Conservation (phyloP, 2,888 invertebrate species). For the Petrolisthes manimaculis region DNA sequence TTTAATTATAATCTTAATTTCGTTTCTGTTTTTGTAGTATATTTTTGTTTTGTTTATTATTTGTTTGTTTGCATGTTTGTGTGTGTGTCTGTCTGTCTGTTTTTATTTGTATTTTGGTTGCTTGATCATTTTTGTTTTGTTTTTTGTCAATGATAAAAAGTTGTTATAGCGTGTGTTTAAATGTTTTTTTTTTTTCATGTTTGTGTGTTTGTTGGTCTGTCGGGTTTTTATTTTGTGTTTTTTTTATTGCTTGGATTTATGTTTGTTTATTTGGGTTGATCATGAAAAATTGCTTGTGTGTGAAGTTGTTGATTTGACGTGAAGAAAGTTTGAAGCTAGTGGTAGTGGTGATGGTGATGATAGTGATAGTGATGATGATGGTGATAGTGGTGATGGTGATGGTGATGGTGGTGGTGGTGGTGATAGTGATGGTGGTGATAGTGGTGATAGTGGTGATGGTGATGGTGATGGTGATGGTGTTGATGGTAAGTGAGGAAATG, state of each 20-base stretch:
- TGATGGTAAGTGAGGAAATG: too few relatives aligned
- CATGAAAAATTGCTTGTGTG: background rate
- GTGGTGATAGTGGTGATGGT: background rate
- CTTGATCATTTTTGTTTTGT: background rate
- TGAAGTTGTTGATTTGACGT: background rate
- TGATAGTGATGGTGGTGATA: background rate
- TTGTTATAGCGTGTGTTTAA: background rate
- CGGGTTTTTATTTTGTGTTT: background rate
- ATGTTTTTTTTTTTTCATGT: background rate
- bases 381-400: background rate
- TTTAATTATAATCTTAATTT: too few relatives aligned
- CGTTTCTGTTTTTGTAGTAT: too few relatives aligned
- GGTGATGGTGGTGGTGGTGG: background rate
- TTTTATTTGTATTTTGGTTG: background rate
- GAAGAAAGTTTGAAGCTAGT: background rate
- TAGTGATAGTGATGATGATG: background rate
- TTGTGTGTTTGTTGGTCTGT: background rate
- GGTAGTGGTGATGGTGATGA: background rate
- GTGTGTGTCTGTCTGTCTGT: conserved; percentile 23
- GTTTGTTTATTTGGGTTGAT: background rate
- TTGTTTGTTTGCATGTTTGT: conserved; percentile 3
- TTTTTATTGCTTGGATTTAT: background rate
- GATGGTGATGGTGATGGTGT: conserved; percentile 18
- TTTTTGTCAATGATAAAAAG: background rate
- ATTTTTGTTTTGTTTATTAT: too few relatives aligned